These are phyloP conservation scores for Drosophila rubida DNA, from an alignment of 2,888 invertebrate species.

Conservation along the genomic window DNA sequence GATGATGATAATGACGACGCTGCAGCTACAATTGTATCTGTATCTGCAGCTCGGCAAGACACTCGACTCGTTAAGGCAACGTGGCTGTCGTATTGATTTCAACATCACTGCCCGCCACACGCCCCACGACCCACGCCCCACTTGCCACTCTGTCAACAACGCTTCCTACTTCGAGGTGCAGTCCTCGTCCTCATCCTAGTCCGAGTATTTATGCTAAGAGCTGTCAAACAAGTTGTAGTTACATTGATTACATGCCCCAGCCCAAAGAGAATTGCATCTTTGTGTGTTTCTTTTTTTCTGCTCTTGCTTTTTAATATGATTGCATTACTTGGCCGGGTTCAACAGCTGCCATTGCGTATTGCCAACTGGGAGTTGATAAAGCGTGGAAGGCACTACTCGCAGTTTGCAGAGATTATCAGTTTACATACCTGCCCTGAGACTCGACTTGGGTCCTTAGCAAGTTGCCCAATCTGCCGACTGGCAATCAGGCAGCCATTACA, in stretches of 20 bases:
- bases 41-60: constrained; percentile 62
- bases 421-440: constrained; percentile 53
- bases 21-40: constrained; percentile 63
- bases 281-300: background rate
- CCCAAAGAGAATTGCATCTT: constrained; percentile 28
- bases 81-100: constrained; percentile 51
- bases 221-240: constrained; percentile 80
- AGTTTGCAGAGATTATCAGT: constrained; percentile 26
- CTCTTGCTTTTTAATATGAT: constrained; percentile 58
- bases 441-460: constrained; percentile 39
- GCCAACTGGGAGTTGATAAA: constrained; percentile 37
- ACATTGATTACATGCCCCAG: constrained; percentile 71
- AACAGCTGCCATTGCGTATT: constrained; percentile 44
- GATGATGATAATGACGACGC: constrained; percentile 66
- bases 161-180: no score
- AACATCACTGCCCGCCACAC: no score
- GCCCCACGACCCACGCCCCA: no score
- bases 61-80: constrained; percentile 79
- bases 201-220: constrained; percentile 80
- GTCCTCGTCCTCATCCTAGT: no score
- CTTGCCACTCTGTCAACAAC: no score
- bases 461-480: constrained; percentile 31
- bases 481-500: constrained; percentile 46
- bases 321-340: constrained; percentile 65
- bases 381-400: constrained; percentile 3